Evolutionary conservation across 1,140 invertebrate species (phyloP).

Genomic region (Heterodera carotae): DNA sequence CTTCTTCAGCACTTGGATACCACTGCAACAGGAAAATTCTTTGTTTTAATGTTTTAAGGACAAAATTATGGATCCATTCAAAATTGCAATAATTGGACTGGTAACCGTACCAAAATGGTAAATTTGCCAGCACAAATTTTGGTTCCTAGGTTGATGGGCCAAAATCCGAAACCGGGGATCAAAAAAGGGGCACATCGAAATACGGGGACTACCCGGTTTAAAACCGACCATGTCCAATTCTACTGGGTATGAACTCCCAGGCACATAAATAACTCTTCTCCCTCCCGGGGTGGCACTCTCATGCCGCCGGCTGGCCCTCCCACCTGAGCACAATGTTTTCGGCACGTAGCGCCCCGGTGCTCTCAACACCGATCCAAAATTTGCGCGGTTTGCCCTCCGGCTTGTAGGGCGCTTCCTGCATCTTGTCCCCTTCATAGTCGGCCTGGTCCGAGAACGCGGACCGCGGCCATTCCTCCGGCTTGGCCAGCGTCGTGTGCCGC

Average conservation of each 20-base stretch:
- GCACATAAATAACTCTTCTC: not conserved
- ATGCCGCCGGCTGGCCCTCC: too few species aligned
- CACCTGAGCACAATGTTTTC: constrained; percentile 92
- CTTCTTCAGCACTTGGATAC: constrained; percentile 43
- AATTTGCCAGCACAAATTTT: too few species aligned
- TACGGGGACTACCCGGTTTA: too few species aligned
- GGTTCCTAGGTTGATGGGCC: too few species aligned
- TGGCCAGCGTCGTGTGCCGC: constrained; percentile 91
- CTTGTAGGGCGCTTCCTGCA: constrained; percentile 84
- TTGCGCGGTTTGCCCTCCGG: constrained; percentile 92
- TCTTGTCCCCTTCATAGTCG: constrained; percentile 74
- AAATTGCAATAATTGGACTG: too few species aligned
- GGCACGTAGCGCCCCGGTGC: constrained; percentile 86
- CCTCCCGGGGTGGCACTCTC: too few species aligned
- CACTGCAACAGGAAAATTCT: constrained; percentile 4
- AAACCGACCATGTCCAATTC: too few species aligned
- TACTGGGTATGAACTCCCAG: too few species aligned
- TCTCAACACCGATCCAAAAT: constrained; percentile 95
- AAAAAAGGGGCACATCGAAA: too few species aligned
- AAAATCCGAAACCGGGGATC: too few species aligned
- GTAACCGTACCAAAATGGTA: too few species aligned
- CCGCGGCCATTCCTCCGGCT: constrained; percentile 89
- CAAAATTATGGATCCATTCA: too few species aligned
- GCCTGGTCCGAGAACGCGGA: constrained; percentile 92
- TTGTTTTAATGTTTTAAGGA: constrained; percentile 1